These are phyloP conservation scores for Strigamia crassipes DNA, from an alignment of 2,888 invertebrate species.

Conservation along the genomic window DNA sequence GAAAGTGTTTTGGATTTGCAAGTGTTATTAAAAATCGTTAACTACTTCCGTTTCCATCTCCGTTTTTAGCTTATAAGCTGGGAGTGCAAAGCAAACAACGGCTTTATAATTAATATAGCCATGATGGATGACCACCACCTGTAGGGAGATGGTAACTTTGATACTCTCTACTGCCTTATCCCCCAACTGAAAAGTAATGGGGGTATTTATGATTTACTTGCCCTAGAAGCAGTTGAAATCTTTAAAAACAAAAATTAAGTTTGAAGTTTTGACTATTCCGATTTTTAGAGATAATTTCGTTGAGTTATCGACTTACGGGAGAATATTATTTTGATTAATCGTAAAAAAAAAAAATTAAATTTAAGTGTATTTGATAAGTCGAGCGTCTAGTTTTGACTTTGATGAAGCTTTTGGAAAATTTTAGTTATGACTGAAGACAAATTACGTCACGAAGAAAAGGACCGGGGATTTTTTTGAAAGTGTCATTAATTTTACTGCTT, in stretches of 20 bases:
- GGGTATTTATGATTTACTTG: slow-evolving; percentile 34
- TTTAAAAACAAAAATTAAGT: too few relatives aligned
- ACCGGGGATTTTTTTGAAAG: neutral
- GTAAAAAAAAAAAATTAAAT: neutral
- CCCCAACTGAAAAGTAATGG: slow-evolving; percentile 27
- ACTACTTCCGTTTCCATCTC: neutral
- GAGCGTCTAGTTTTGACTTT: neutral
- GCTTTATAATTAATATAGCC: slow-evolving; percentile 37
- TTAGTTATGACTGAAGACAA: neutral
- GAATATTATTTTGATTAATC: too few relatives aligned
- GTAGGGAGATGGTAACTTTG: slow-evolving; percentile 13
- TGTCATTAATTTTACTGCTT: neutral
- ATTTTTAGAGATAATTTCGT: too few relatives aligned
- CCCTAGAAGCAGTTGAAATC: neutral
- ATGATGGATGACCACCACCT: slow-evolving; percentile 36
- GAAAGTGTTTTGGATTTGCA: neutral
- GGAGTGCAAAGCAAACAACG: neutral
- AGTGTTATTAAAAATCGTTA: slow-evolving; percentile 1
- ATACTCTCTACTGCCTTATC: neutral
- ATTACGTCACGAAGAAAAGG: neutral
- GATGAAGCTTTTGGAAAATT: neutral
- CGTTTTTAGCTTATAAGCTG: neutral
- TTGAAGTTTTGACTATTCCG: too few relatives aligned
- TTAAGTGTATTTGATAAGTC: neutral
- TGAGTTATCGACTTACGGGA: too few relatives aligned